phyloP scores from a whole-genome alignment of 2,888 invertebrate species.

The Euphydryas editha region DNA sequence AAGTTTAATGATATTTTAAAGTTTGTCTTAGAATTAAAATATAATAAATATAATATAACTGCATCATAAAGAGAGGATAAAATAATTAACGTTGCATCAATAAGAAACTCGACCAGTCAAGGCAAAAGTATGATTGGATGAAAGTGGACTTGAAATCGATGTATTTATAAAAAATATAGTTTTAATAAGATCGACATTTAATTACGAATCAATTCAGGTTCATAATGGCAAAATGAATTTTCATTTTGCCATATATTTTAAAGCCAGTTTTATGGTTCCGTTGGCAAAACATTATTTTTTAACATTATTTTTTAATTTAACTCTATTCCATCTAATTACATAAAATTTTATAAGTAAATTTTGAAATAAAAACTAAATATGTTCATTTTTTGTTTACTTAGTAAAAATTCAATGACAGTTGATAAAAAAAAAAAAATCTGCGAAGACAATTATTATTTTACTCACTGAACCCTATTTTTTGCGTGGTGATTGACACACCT shows the following conservation, averaged over 20 bases:
- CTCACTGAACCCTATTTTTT: not conserved
- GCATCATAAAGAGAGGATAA: slow-evolving; percentile 6
- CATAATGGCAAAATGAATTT: not conserved
- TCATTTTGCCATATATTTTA: too few species aligned
- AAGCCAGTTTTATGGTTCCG: not conserved
- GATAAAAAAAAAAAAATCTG: not conserved
- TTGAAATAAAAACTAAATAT: too few species aligned
- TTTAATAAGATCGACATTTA: slow-evolving; percentile 19
- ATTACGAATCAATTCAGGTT: not conserved
- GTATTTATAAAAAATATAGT: slow-evolving; percentile 26
- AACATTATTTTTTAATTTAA: not conserved
- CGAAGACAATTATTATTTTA: not conserved
- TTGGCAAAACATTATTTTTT: not conserved
- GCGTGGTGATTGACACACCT: not conserved
- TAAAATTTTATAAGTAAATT: too few species aligned
- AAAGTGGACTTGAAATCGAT: slow-evolving; percentile 28
- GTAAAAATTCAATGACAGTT: too few species aligned
- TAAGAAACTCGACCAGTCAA: slow-evolving; percentile 17
- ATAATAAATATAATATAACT: too few species aligned
- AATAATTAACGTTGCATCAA: slow-evolving; percentile 15
- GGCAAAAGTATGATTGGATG: slow-evolving; percentile 22
- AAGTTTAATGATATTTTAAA: too few species aligned
- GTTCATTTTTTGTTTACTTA: not conserved
- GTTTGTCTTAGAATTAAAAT: too few species aligned
- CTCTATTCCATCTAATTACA: too few species aligned